Base-by-base conservation (phyloP, 2,888 invertebrate genomes). In the Eupithecia tripunctaria region DNA sequence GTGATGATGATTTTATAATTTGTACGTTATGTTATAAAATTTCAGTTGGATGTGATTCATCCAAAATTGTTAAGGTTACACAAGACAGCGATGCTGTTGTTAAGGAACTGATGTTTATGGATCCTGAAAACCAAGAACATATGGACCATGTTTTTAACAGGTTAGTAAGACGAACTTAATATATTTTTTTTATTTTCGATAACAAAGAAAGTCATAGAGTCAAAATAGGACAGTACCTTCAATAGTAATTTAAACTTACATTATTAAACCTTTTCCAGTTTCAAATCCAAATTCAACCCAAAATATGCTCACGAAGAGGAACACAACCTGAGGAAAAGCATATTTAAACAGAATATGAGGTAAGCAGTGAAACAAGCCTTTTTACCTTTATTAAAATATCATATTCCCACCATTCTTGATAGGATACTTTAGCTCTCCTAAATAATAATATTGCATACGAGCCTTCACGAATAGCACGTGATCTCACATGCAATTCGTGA, bases 131-230 rank as follows among this genome's bases (percentile, higher is more conserved):
- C 2, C 75, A 87, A 0, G 68, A 85, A n/a, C 88, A 90, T 41
- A 83, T 91, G 0, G 82, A 90, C 21, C 80, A 83, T 62, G 82
- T 85, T 3, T 91, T 92, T 74, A 78, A 83, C 7, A 79, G 79
- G 91, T 91, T 84, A 73, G 83, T 81, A 21, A n/a, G 18, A 43
- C 18, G 18, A n/a, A 47, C 3, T 10, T 21, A 10, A 21, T 51
- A 51, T 51, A 51, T 2, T 51, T 10, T 51, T 47, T 43, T n/a
- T n/a, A n/a, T n/a, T 15, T 14, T 41, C 4, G 4, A 41, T 15
- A 32, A 32, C 60, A 60, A 6, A 15, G 6, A 60, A 7, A 12
- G 6, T 27, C 60, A 60, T 29, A 6, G 18, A 29, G 18, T 43
- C 18, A 5, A 43, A 10, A 36, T 18, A 43, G 18, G 18, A 43